phyloP scores from a whole-genome alignment of 53 echinoderm and acorn worm genomes.

The Apostichopus leukothele region DNA sequence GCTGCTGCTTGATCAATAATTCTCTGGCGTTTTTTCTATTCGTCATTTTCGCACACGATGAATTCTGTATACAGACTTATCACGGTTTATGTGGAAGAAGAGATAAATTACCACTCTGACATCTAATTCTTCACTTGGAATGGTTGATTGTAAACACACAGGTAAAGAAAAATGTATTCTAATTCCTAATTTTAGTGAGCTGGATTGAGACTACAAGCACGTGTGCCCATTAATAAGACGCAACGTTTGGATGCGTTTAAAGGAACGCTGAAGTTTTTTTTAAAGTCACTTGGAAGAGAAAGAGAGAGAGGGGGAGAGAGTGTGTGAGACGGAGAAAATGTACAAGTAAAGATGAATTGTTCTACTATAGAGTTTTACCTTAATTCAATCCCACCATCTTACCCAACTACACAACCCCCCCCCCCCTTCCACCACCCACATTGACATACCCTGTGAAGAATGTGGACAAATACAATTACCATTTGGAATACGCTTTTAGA shows the following conservation, averaged over 20 bases:
- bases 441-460: too few relatives aligned
- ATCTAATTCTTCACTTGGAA: slow-evolving; percentile 37
- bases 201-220: background rate
- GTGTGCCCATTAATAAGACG: slow-evolving; percentile 4
- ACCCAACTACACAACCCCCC: too few relatives aligned
- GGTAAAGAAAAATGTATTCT: slow-evolving; percentile 45
- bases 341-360: too few relatives aligned
- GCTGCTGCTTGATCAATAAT: too few relatives aligned
- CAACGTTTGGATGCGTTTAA: background rate
- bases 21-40: background rate
- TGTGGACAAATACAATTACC: too few relatives aligned
- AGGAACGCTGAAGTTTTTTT: background rate
- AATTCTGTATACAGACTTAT: slow-evolving; percentile 38
- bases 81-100: background rate
- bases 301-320: too few relatives aligned
- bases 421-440: too few relatives aligned
- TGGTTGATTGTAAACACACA: slow-evolving; percentile 38
- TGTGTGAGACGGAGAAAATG: too few relatives aligned
- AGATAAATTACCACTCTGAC: slow-evolving; percentile 9
- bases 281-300: too few relatives aligned
- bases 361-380: too few relatives aligned
- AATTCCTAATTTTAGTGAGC: slow-evolving; percentile 24
- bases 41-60: slow-evolving; percentile 34
- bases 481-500: too few relatives aligned
- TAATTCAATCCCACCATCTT: too few relatives aligned